phyloP scores from a whole-genome alignment of 1,140 invertebrate species.

The Diorhabda elongata region DNA sequence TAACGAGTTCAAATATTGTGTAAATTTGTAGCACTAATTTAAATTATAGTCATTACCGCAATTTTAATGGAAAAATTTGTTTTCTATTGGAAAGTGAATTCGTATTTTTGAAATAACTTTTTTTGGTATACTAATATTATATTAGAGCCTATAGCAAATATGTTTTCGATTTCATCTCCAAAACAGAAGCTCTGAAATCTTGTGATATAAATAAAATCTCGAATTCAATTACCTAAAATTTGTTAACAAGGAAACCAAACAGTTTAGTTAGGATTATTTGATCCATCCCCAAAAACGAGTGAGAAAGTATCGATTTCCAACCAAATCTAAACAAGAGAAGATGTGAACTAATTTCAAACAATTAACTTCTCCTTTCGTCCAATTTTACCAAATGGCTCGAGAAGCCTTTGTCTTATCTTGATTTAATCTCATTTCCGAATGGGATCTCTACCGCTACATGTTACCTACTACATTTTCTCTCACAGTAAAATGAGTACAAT shows the following conservation, averaged over 20 bases:
- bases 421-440: neutral
- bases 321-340: conserved; percentile 2
- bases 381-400: conserved; percentile 2
- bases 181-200: neutral
- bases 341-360: neutral
- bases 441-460: neutral
- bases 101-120: no score
- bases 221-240: neutral
- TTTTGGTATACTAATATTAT: no score
- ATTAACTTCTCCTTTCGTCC: conserved; percentile 2
- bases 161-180: no score
- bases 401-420: neutral
- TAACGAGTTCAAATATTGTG: no score
- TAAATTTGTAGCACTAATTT: no score
- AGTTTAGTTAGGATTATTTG: neutral
- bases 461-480: neutral
- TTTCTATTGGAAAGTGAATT: no score
- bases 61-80: no score
- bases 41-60: no score
- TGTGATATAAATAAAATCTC: neutral
- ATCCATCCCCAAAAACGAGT: neutral
- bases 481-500: neutral
- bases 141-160: no score
- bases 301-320: neutral
- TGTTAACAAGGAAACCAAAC: neutral